phyloP scores from a whole-genome alignment of 2,797 vertebrate species.

The Chaetodon trifasciatus region DNA sequence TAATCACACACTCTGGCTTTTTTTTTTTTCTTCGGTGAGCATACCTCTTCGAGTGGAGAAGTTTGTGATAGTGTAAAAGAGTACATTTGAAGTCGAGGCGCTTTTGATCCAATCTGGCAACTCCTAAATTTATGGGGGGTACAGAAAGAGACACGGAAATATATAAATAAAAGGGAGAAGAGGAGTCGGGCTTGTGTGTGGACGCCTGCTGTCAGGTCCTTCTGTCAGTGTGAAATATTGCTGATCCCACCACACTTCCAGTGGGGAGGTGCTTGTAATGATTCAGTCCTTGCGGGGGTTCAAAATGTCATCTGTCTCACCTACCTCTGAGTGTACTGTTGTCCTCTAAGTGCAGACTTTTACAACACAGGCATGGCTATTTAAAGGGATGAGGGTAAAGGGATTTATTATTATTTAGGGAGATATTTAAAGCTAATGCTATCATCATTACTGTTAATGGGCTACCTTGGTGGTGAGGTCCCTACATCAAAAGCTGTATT shows the following conservation, averaged over 20 bases:
- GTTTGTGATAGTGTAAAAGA: slow-evolving; percentile 40
- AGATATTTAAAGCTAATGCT: slow-evolving; percentile 12
- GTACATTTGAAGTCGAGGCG: slow-evolving; percentile 45
- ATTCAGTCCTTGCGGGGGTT: slow-evolving; percentile 84
- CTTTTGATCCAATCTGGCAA: slow-evolving; percentile 71
- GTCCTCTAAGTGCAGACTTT: slow-evolving; percentile 64
- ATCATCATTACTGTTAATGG: neutral
- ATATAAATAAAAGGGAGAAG: slow-evolving; percentile 61
- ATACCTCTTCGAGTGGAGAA: slow-evolving; percentile 37
- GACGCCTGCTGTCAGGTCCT: slow-evolving; percentile 84
- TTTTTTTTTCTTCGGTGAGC: slow-evolving; percentile 5
- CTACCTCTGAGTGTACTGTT: slow-evolving; percentile 66
- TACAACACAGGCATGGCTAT: slow-evolving; percentile 19
- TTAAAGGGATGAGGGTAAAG: neutral
- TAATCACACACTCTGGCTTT: slow-evolving; percentile 39
- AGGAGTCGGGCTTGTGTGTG: slow-evolving; percentile 65
- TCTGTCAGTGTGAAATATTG: slow-evolving; percentile 88
- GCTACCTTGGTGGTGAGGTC: neutral
- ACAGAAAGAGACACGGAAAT: slow-evolving; percentile 33
- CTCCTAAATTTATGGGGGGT: slow-evolving; percentile 38
- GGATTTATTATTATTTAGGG: neutral
- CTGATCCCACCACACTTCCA: slow-evolving; percentile 84
- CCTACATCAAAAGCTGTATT: neutral
- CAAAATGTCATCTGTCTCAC: slow-evolving; percentile 83
- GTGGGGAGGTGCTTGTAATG: slow-evolving; percentile 82